Conservation (phyloP, 2,888 invertebrate species). For the Trissolcus brochymenae region DNA sequence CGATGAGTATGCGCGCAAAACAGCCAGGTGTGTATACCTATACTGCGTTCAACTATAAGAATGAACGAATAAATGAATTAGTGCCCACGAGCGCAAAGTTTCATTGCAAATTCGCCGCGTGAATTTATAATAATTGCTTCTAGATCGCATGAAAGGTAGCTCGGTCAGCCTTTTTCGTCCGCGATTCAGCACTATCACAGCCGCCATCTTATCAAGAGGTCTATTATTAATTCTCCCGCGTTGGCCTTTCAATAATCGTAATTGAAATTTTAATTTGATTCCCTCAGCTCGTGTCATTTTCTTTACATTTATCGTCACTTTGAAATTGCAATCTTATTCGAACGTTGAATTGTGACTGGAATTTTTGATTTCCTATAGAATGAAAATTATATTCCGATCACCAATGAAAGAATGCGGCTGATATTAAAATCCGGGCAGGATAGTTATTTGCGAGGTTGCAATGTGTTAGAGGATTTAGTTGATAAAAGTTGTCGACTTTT, state of each 20-base stretch:
- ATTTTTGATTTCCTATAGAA: too few relatives aligned
- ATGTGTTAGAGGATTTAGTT: too few relatives aligned
- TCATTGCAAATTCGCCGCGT: conserved; percentile 62
- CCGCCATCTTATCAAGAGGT: conserved; percentile 71
- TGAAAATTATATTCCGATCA: too few relatives aligned
- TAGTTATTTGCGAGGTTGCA: too few relatives aligned
- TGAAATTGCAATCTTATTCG: too few relatives aligned
- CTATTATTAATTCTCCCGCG: conserved; percentile 69
- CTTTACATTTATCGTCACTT: neutral
- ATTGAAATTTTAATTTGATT: conserved; percentile 71
- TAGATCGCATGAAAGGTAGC: conserved; percentile 54
- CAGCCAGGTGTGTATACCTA: neutral
- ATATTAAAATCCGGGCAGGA: too few relatives aligned
- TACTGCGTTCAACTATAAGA: conserved; percentile 1
- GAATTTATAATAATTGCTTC: conserved; percentile 70
- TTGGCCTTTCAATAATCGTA: conserved; percentile 68
- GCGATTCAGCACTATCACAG: conserved; percentile 53
- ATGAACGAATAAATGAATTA: conserved; percentile 37
- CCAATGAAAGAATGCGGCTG: too few relatives aligned
- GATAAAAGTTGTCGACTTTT: neutral
- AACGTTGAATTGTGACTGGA: too few relatives aligned
- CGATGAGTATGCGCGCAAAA: conserved; percentile 27
- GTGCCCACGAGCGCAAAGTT: conserved; percentile 63
- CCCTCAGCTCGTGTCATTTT: conserved; percentile 12
- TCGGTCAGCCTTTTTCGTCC: conserved; percentile 47